Conservation (phyloP, 2,113 vertebrate species). For the Cyprinodon brontotheroides region DNA sequence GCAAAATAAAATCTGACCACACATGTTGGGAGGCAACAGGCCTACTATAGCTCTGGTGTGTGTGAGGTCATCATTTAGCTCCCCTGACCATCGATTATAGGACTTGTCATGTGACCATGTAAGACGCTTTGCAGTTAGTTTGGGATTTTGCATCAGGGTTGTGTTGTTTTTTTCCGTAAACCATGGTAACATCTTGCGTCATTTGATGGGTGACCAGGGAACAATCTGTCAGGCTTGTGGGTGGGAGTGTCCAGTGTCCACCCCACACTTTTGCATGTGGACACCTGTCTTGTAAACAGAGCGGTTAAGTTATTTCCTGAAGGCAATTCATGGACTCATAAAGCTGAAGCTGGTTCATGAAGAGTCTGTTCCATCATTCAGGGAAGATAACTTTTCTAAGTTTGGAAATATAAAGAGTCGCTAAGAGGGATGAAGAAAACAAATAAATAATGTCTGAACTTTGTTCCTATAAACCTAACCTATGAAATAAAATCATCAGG, state of each 20-base stretch:
- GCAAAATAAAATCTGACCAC: constrained; percentile 33
- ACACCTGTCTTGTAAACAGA: background rate
- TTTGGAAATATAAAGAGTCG: too few species aligned
- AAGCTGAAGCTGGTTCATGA: too few species aligned
- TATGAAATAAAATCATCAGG: background rate
- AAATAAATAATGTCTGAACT: background rate
- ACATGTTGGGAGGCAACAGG: constrained; percentile 20
- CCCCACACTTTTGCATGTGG: background rate
- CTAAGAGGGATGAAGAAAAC: background rate
- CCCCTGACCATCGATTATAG: background rate
- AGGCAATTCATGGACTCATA: background rate
- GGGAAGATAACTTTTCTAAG: too few species aligned
- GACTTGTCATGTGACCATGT: background rate
- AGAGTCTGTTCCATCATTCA: too few species aligned
- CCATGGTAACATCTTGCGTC: background rate
- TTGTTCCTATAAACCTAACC: background rate
- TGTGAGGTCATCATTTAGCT: constrained; percentile 12
- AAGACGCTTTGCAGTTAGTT: too few species aligned
- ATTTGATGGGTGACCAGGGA: background rate
- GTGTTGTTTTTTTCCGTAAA: background rate
- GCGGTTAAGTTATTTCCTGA: background rate
- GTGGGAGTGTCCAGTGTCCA: background rate
- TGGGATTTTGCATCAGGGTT: background rate
- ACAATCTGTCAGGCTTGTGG: background rate
- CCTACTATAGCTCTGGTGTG: background rate